Evolutionary conservation across 2,113 vertebrate species (phyloP), one percentile per base, ranked within the genome.

Genomic region (Embiotoca jacksoni): DNA sequence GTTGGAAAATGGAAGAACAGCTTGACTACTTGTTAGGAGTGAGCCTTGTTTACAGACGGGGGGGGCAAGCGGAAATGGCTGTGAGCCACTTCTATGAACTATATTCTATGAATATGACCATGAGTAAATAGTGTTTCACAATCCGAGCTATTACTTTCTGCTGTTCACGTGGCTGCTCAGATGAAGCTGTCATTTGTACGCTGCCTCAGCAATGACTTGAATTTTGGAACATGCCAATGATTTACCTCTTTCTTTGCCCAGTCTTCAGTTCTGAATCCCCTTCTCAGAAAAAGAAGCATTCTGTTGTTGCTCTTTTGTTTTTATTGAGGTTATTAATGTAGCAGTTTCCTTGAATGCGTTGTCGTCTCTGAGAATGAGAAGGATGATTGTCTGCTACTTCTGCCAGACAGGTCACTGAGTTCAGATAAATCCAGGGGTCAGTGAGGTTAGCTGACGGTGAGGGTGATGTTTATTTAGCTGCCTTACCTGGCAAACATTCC

Each of bases 71-170:
- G 55, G 78, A 89, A 83, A 75, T 84, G 77, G 67, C 78, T 69
- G 10, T 3, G 0, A 35, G 72, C 62, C 87, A 82, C 54, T 80
- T 75, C 66, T 78, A 49, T 58, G 66, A 78, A 83, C 23, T 23
- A 23, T 23, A 23, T 23, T 23, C 23, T 23, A 23, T 23, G 23
- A 23, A 23, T 23, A 23, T 23, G 23, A 23, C 63, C 39, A 53
- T 72, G 57, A 66, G 67, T 73, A 88, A 87, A 88, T 80, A 80
- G 52, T 78, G 74, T 87, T 87, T 82, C 86, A 81, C 74, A 86
- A 78, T 39, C 31, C 23, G 23, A 3, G 7, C 66, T 84, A 72
- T 88, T 80, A 63, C 75, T 84, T 83, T 76, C 61, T 49, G 15
- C 76, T 15, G 14, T 69, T 86, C 66, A 90, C 53, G 37, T 84